Evolutionary conservation across 2,113 vertebrate genomes (phyloP), one percentile per base, ranked within the genome.

Genomic region (Tragulus kanchil): DNA sequence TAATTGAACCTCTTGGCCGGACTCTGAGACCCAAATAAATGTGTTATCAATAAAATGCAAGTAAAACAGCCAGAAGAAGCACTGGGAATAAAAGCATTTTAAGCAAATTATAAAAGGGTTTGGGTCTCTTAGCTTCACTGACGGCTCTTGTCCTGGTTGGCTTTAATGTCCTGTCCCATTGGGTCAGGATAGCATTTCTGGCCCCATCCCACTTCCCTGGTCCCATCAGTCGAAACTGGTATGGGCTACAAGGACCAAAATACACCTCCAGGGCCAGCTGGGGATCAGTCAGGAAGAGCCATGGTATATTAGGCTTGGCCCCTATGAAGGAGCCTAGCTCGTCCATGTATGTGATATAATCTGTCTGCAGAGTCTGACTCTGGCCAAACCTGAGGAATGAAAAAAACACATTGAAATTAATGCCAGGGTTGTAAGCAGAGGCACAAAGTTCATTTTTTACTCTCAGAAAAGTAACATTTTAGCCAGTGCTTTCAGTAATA

Each of bases 271-370:
- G 98, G n/a, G 99, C 99, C 87, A 99, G 97, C 10, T 64, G 73
- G 1, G 98, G 99, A 89, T 99, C 99, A 0, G 98, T 99, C 83
- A 99, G 96, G 96, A 99, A 98, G 50, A 99, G 98, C 98, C 98
- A 97, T 1, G 89, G 97, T 11, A 99, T 65, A 25, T 88, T 99
- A 25, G 99, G 98, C n/a, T 99, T 98, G 31, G 90, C 97, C 0
- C 98, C 98, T 0, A 99, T 98, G 83, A 97, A 98, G 1, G 98
- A 98, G 42, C 98, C 98, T 15, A 99, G 8, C 21, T 99, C 98
- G 0, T 99, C 99, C 99, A 99, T 98, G 97, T 99, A 99, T 61
- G 95, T 59, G 91, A 99, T 96, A 48, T 98, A 99, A 96, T 99
- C 99, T 0, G 98, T 98, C 89, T 99, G 98, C 82, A 99, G 48